Conservation (phyloP, 2,888 invertebrate genomes). For the Monopis laevigella region DNA sequence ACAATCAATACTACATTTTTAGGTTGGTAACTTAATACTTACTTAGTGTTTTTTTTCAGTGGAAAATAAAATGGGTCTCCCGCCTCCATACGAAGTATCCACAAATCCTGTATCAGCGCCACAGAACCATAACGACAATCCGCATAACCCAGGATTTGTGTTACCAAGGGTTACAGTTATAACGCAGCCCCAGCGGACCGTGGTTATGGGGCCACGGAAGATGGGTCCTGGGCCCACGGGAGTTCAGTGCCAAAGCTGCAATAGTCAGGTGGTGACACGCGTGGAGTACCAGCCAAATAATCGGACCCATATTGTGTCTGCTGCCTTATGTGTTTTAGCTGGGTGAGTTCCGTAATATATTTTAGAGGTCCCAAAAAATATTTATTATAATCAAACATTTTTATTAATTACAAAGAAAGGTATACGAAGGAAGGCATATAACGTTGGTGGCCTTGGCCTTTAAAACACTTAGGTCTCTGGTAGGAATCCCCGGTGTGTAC, state of each 20-base stretch:
- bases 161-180: slow-evolving; percentile 31
- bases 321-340: slow-evolving; percentile 51
- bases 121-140: slow-evolving; percentile 52
- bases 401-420: no score
- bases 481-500: no score
- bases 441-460: no score
- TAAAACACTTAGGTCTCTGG: no score
- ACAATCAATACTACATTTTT: no score
- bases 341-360: no score
- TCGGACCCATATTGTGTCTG: slow-evolving; percentile 52
- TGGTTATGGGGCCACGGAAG: slow-evolving; percentile 23
- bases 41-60: slow-evolving; percentile 34
- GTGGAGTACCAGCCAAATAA: slow-evolving; percentile 56
- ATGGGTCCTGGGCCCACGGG: slow-evolving; percentile 55
- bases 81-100: slow-evolving; percentile 51
- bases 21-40: no score
- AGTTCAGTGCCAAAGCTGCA: slow-evolving; percentile 44
- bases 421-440: no score
- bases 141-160: slow-evolving; percentile 39
- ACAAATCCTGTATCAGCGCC: slow-evolving; percentile 47
- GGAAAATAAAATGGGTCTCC: slow-evolving; percentile 61
- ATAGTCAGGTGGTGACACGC: slow-evolving; percentile 46
- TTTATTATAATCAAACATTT: no score
- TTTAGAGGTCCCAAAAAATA: no score
- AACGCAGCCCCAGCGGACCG: slow-evolving; percentile 34